These are phyloP conservation scores for Zapornia atra DNA, from an alignment of 2,113 vertebrate species.

Conservation along the genomic window DNA sequence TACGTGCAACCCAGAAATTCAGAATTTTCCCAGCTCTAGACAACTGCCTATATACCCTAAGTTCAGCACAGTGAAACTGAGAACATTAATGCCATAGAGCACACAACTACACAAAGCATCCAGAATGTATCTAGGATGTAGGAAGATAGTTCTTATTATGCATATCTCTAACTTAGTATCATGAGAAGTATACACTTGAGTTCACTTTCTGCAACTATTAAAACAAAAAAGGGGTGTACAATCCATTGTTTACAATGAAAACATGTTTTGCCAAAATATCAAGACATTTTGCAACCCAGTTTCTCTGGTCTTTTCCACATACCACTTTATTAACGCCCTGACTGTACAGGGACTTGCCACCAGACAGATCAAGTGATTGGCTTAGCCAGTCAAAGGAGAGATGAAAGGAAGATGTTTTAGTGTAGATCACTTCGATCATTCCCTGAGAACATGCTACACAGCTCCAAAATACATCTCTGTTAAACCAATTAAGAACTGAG, in stretches of 20 bases:
- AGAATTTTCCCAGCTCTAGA: not conserved
- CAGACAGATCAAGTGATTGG: not conserved
- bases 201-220: not conserved
- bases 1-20: not conserved
- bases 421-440: not conserved
- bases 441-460: not conserved
- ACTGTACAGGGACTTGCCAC: not conserved
- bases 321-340: not conserved
- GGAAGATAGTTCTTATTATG: not conserved
- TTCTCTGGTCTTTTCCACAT: not conserved
- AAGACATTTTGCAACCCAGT: not conserved
- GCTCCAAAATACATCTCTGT: not conserved
- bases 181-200: not conserved
- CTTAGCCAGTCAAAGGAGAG: not conserved
- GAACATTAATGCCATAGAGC: not conserved
- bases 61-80: not conserved
- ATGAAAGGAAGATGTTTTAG: not conserved
- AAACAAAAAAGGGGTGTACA: not conserved
- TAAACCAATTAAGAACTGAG: not conserved
- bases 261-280: not conserved
- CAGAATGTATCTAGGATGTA: not conserved
- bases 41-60: not conserved
- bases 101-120: not conserved
- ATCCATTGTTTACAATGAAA: not conserved
- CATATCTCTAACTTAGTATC: not conserved